Percentiles rank a stretch among this genome's conserved stretches.
Evolutionary conservation across 2,113 vertebrate genomes (phyloP).

Genomic region (Calidris pugnax): DNA sequence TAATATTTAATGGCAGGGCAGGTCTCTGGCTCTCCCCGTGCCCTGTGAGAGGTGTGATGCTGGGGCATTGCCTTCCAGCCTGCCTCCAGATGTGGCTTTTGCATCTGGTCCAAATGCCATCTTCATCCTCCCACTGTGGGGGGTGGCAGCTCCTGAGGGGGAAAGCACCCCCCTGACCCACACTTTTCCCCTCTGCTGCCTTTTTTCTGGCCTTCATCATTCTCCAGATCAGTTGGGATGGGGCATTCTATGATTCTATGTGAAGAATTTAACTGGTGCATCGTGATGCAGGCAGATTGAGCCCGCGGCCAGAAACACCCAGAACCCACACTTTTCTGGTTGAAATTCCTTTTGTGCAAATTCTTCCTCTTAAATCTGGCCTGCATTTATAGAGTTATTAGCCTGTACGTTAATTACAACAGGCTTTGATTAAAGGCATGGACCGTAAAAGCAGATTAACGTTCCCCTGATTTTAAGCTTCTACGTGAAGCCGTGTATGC

Average conservation of each 20-base stretch:
- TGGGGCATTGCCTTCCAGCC: accelerated
- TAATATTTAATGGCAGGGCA: not conserved
- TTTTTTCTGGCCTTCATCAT: accelerated
- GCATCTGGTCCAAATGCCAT: not conserved
- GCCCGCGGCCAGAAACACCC: not conserved
- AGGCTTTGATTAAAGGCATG: not conserved
- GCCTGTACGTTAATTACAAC: not conserved
- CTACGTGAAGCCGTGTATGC: not conserved
- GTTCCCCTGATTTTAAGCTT: not conserved
- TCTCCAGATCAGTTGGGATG: not conserved
- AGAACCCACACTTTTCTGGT: not conserved
- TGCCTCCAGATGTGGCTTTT: not conserved
- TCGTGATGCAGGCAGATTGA: accelerated
- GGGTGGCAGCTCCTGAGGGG: not conserved
- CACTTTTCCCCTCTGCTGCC: not conserved
- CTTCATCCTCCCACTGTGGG: accelerated
- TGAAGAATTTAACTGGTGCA: accelerated
- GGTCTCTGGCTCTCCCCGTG: not conserved
- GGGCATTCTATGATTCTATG: accelerated
- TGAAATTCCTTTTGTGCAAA: not conserved
- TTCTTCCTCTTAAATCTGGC: not conserved
- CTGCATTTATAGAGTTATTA: not conserved
- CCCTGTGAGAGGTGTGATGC: not conserved
- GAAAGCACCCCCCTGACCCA: not conserved
- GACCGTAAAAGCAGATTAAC: not conserved